Conservation (phyloP, 2,113 vertebrate genomes). For the Sinocyclocheilus anophthalmus region DNA sequence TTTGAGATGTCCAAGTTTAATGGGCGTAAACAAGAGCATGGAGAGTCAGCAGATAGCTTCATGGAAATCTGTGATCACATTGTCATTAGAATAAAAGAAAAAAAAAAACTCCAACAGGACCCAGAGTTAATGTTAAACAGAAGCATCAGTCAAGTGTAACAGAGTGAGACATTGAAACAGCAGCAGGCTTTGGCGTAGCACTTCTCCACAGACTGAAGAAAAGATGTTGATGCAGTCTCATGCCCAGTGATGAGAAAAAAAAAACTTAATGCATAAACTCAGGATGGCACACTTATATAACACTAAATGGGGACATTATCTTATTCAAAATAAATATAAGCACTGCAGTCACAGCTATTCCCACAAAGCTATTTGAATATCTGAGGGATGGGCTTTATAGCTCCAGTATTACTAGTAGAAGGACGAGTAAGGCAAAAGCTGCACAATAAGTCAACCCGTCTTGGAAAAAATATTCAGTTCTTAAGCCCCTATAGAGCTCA, state of each 20-base stretch:
- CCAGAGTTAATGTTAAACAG: background rate
- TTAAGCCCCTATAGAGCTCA: background rate
- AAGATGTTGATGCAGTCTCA: background rate
- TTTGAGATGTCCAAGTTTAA: background rate
- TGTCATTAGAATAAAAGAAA: background rate
- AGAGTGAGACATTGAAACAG: background rate
- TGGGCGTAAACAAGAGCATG: background rate
- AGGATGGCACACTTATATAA: slow-evolving; percentile 15
- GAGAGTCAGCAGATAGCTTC: background rate
- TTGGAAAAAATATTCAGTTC: background rate
- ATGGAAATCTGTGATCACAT: background rate
- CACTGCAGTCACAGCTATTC: background rate
- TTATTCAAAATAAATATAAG: slow-evolving; percentile 15
- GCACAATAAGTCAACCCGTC: background rate
- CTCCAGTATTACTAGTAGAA: background rate
- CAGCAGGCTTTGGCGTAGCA: background rate
- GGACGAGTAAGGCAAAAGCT: background rate
- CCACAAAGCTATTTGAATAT: background rate
- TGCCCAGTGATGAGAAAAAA: background rate
- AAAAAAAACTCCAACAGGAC: background rate
- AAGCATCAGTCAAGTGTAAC: background rate
- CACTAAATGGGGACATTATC: slow-evolving; percentile 16
- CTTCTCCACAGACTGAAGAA: slow-evolving; percentile 4
- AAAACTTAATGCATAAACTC: background rate
- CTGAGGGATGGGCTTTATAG: background rate